Evolutionary conservation across 2,113 vertebrate genomes (phyloP).

Genomic region (Carassius auratus): DNA sequence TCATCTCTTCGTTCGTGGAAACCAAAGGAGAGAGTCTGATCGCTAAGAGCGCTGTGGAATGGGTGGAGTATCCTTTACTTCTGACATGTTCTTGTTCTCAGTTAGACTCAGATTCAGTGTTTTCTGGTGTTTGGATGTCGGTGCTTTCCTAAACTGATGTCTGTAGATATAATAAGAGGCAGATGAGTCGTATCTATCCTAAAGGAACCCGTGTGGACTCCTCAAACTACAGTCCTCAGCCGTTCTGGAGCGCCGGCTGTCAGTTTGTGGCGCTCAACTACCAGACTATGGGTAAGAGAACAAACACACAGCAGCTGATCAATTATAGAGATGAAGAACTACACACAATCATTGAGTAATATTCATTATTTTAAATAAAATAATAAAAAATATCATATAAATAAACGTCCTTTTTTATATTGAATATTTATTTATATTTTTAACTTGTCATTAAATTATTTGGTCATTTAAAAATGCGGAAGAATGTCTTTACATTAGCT

Average conservation of each 20-base stretch:
- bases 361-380: too few relatives aligned
- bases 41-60: conserved; percentile 86
- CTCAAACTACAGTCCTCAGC: conserved; percentile 94
- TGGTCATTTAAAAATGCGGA: too few relatives aligned
- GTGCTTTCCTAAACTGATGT: conserved; percentile 67
- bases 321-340: too few relatives aligned
- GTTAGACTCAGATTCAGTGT: background rate
- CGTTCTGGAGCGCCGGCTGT: conserved; percentile 94
- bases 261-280: conserved; percentile 99
- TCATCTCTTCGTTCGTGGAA: conserved; percentile 95
- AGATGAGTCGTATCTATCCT: conserved; percentile 97
- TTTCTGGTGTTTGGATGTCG: background rate
- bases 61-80: conserved; percentile 93
- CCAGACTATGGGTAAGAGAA: conserved; percentile 91
- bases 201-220: conserved; percentile 98
- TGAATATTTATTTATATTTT: too few relatives aligned
- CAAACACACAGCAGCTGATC: too few relatives aligned
- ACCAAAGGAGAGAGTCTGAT: conserved; percentile 88
- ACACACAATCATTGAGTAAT: too few relatives aligned
- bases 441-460: too few relatives aligned
- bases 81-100: background rate
- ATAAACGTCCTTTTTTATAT: too few relatives aligned
- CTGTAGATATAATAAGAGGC: conserved; percentile 92
- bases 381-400: too few relatives aligned
- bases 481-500: too few relatives aligned